A percentile compares a stretch with the other conserved stretches of the same genome.
Conservation (phyloP, 2,888 invertebrate species). For the Eupeodes latifasciatus region DNA sequence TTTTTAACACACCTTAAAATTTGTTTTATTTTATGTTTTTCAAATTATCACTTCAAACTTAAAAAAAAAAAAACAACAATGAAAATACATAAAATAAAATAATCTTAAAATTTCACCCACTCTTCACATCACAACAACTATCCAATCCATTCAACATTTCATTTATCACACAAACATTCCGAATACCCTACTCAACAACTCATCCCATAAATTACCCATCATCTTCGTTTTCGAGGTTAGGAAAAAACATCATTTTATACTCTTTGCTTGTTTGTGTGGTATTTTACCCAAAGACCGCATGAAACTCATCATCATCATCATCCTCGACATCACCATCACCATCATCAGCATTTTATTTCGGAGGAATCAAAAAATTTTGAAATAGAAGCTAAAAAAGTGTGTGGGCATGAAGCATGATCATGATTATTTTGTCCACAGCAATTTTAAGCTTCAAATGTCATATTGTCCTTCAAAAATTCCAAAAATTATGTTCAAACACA, state of each 20-base stretch:
- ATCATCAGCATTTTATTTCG: too few species aligned
- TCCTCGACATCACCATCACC: slow-evolving; percentile 32
- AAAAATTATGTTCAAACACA: not conserved
- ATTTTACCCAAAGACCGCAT: slow-evolving; percentile 42
- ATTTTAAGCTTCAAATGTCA: slow-evolving; percentile 8
- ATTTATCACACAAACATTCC: not conserved
- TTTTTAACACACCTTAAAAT: too few species aligned
- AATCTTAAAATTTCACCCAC: not conserved
- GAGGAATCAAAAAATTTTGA: slow-evolving; percentile 34
- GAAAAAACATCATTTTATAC: slow-evolving; percentile 63
- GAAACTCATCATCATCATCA: slow-evolving; percentile 71
- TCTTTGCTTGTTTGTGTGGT: slow-evolving; percentile 59
- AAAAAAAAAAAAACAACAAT: not conserved
- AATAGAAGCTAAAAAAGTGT: not conserved
- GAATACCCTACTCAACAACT: not conserved
- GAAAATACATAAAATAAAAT: not conserved
- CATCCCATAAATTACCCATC: not conserved
- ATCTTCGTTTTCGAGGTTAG: not conserved
- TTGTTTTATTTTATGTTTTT: too few species aligned
- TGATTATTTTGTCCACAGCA: slow-evolving; percentile 31
- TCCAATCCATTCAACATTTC: slow-evolving; percentile 9
- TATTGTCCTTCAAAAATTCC: slow-evolving; percentile 22
- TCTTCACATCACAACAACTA: not conserved
- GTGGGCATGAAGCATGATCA: slow-evolving; percentile 11
- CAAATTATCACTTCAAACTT: not conserved